A percentile compares a stretch with the other conserved stretches of the same genome.
Conservation (phyloP, 1,140 invertebrate genomes). For the Drosophila rufa region DNA sequence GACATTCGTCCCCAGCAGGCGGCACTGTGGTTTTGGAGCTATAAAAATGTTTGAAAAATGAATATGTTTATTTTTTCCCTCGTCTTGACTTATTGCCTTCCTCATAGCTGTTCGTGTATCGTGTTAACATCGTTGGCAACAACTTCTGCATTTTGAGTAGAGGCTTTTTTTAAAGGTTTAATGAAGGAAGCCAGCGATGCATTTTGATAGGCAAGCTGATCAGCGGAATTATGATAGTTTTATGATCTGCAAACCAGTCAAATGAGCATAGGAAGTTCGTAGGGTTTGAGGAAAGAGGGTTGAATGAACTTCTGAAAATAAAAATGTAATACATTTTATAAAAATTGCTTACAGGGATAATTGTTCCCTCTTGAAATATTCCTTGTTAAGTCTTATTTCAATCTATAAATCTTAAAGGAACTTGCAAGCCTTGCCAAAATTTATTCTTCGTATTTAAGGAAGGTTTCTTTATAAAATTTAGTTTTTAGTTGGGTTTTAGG, state of each 20-base stretch:
- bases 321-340: not conserved
- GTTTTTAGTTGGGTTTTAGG: not conserved
- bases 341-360: not conserved
- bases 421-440: not conserved
- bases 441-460: not conserved
- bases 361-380: not conserved
- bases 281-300: not conserved
- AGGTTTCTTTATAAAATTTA: not conserved
- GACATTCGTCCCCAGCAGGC: slow-evolving; percentile 16
- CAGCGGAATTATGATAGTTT: slow-evolving; percentile 8
- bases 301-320: not conserved
- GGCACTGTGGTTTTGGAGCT: slow-evolving; percentile 37
- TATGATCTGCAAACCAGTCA: not conserved
- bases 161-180: slow-evolving; percentile 15
- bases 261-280: not conserved
- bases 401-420: not conserved
- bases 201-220: slow-evolving; percentile 11
- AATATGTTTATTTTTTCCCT: slow-evolving; percentile 19
- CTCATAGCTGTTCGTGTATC: slow-evolving; percentile 19
- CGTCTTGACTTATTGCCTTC: slow-evolving; percentile 34
- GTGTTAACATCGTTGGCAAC: slow-evolving; percentile 39
- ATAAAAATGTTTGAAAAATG: slow-evolving; percentile 41
- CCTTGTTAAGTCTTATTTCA: not conserved
- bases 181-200: slow-evolving; percentile 27
- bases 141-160: slow-evolving; percentile 39